Evolutionary conservation across 2,113 vertebrate genomes (phyloP), one percentile per base, ranked within the genome.

Genomic region (Theristicus caerulescens): DNA sequence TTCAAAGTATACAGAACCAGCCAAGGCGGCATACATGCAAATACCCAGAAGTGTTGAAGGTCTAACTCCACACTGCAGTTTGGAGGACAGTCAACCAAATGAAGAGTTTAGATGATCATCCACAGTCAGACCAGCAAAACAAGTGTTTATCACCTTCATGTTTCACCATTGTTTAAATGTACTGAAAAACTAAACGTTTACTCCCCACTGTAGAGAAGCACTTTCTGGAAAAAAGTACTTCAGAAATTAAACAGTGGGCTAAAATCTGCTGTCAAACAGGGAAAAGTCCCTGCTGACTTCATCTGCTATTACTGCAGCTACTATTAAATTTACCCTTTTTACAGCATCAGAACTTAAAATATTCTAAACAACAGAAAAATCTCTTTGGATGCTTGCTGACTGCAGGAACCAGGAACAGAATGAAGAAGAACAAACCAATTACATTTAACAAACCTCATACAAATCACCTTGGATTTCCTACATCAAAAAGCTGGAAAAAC

Each of bases 281-380:
- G 32, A 86, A 52, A 95, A 90, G 13, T 78, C 66, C 70, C 42
- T 38, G 42, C 26, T 95, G 81, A 88, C 58, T 93, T 96, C 58
- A 82, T 59, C 69, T 80, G 84, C 55, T 94, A 82, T 85, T 82
- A 87, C 31, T 76, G 46, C 36, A 82, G 36, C 16, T 85, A 65
- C 70, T 76, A 93, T 77, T 88, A 88, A 85, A 96, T 86, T 73
- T 73, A 90, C 20, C 32, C 47, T 90, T 94, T 88, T 40, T 72
- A 71, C 54, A 79, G 73, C 27, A 58, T 55, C 87, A 65, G 62
- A 96, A 72, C 27, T 82, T 77, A 59, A 82, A 91, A 72, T 44
- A 65, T 42, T 90, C 54, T 80, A 42, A 87, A 67, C 44, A 85
- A 79, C 24, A 88, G 54, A 38, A 81, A 85, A 93, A 83, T 4